Percentiles rank a stretch among this genome's conserved stretches.
Conservation (phyloP, 2,888 invertebrate genomes). For the Chouioia cunea region DNA sequence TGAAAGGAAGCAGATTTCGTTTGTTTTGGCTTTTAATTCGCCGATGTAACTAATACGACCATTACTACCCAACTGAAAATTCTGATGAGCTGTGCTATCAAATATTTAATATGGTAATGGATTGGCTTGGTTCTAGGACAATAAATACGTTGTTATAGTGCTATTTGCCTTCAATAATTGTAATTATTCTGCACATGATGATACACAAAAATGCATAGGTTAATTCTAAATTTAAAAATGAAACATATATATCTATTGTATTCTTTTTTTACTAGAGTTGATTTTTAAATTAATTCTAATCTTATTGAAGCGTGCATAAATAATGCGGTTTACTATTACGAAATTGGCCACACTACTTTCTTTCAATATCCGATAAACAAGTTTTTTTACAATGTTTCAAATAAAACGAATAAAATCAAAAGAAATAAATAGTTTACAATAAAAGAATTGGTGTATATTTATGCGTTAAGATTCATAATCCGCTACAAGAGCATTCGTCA, state of each 20-base stretch:
- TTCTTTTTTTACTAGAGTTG: background rate
- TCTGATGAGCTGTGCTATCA: slow-evolving; percentile 36
- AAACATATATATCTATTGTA: no score
- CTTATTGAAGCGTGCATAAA: slow-evolving; percentile 6
- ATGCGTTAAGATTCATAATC: slow-evolving; percentile 1
- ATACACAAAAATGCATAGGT: background rate
- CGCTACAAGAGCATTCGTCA: slow-evolving; percentile 7
- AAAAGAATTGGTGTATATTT: slow-evolving; percentile 26
- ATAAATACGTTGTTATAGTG: background rate
- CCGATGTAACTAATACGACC: slow-evolving; percentile 26
- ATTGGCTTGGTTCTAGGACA: slow-evolving; percentile 3
- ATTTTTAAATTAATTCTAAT: slow-evolving; percentile 20
- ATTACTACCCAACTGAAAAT: slow-evolving; percentile 2
- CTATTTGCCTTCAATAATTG: background rate
- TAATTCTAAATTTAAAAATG: no score
- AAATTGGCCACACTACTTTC: background rate
- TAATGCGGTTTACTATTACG: background rate
- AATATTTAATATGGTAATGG: slow-evolving; percentile 10
- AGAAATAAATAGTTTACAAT: background rate
- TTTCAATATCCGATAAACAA: slow-evolving; percentile 26
- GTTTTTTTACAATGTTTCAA: slow-evolving; percentile 6
- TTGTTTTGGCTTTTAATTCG: slow-evolving; percentile 15
- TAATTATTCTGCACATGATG: background rate
- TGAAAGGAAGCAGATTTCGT: slow-evolving; percentile 31
- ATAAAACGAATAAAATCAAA: background rate